Percentiles rank a stretch among this genome's conserved stretches.
These are phyloP conservation scores for Entomobrya proxima DNA, from an alignment of 2,888 invertebrate species.

Conservation along the genomic window DNA sequence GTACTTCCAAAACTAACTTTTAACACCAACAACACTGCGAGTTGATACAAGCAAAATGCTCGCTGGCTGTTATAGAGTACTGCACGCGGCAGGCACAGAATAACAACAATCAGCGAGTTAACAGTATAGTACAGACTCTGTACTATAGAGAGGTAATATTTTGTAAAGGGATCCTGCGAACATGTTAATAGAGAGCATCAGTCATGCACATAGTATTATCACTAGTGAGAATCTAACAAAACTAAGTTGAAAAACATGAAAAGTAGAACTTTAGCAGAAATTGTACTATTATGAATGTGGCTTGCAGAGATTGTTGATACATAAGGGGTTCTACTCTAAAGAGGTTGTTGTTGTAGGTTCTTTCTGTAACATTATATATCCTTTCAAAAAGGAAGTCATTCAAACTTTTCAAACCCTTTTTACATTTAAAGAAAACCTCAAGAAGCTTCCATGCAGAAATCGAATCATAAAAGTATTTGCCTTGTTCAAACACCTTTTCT, in stretches of 20 bases:
- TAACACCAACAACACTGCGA: too few species aligned
- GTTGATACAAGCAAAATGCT: too few species aligned
- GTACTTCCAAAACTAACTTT: too few species aligned
- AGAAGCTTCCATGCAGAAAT: constrained; percentile 22
- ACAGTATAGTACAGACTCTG: too few species aligned
- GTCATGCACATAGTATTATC: not conserved
- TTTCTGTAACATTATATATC: not conserved
- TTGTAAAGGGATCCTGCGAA: too few species aligned
- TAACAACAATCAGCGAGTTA: too few species aligned
- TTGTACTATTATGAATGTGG: too few species aligned
- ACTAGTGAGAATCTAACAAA: not conserved
- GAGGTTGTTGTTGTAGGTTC: not conserved
- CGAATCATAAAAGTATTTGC: not conserved
- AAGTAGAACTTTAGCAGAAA: constrained; percentile 20
- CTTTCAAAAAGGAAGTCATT: not conserved
- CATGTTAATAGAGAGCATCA: too few species aligned
- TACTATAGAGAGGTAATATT: too few species aligned
- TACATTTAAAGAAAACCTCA: not conserved
- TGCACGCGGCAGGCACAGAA: too few species aligned
- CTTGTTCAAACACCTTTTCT: not conserved
- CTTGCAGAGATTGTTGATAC: not conserved
- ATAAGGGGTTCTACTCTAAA: not conserved
- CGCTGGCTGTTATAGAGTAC: too few species aligned
- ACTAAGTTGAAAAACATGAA: constrained; percentile 2
- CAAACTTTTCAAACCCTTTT: not conserved